phyloP scores from a whole-genome alignment of 2,888 invertebrate genomes.

The Zelleria hepariella region DNA sequence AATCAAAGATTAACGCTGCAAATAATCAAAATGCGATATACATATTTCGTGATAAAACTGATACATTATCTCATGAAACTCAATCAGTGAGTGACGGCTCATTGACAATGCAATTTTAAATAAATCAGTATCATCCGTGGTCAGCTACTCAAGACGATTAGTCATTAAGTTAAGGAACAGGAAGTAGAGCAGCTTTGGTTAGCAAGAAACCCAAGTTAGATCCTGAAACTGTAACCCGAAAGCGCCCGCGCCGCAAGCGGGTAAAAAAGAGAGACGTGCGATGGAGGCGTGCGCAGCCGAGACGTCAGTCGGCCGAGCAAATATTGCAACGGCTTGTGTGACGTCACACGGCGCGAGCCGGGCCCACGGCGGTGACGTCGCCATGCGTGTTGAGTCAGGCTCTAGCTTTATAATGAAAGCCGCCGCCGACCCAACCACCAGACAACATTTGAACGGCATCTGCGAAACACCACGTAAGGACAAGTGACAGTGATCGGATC shows the following conservation, averaged over 20 bases:
- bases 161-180: too few species aligned
- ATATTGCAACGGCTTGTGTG: slow-evolving; percentile 18
- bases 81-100: too few species aligned
- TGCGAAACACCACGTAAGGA: slow-evolving; percentile 36
- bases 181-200: too few species aligned
- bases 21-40: too few species aligned
- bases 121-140: too few species aligned
- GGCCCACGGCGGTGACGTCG: slow-evolving; percentile 24
- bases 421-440: slow-evolving; percentile 35
- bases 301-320: slow-evolving; percentile 24
- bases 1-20: too few species aligned
- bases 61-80: too few species aligned
- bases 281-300: neutral
- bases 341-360: slow-evolving; percentile 6
- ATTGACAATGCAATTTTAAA: too few species aligned
- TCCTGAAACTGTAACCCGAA: neutral
- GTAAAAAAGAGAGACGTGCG: neutral
- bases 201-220: too few species aligned
- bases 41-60: too few species aligned
- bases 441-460: slow-evolving; percentile 41
- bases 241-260: neutral
- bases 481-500: slow-evolving; percentile 16
- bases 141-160: too few species aligned
- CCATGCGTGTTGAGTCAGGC: slow-evolving; percentile 40
- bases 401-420: slow-evolving; percentile 59